Base-by-base conservation (phyloP, 2,113 vertebrate genomes). In the Pavo muticus region DNA sequence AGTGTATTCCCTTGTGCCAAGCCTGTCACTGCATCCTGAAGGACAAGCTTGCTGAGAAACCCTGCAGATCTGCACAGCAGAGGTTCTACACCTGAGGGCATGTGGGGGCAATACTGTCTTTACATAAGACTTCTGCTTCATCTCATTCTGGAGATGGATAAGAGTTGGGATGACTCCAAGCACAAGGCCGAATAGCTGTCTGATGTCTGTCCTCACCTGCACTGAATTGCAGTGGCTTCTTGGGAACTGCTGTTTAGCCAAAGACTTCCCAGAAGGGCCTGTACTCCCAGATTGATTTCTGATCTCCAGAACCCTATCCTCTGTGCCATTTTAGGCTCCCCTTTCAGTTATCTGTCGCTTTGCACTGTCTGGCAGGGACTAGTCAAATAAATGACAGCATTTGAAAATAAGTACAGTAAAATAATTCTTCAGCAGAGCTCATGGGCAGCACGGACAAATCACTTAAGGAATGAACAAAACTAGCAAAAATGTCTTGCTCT, bases 11-110 rank as follows among this genome's bases (percentile, higher is more conserved):
- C 77, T 25, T n/a, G 57, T 79, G 90, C 70, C 47, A 67, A 68
- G 7, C n/a, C 20, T 14, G 0, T 20, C 24, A 24, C 64, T 60
- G 61, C 37, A 29, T 21, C 72, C 59, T 0, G 0, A 45, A 63
- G 47, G 25, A 64, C 14, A 54, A 29, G 16, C 63, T 52, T 27
- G 30, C 75, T 35, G 14, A 68, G 44, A 27, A 75, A 13, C 9
- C 12, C 74, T 68, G 70, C 73, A 69, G 79, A 8, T 37, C 45
- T 81, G 19, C 50, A 12, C 2, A 10, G 67, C 47, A 65, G 50
- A 60, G 17, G 3, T 63, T 47, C 52, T 15, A 24, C 14, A 35
- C 6, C 60, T n/a, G 39, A 77, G 56, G 23, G 23, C 14, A 6
- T 39, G 44, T 47, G 85, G 50, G 73, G 44, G 39, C 27, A 29